Evolutionary conservation across 2,113 vertebrate species (phyloP), one percentile per base, ranked within the genome.

Genomic region (Hippolais icterina): DNA sequence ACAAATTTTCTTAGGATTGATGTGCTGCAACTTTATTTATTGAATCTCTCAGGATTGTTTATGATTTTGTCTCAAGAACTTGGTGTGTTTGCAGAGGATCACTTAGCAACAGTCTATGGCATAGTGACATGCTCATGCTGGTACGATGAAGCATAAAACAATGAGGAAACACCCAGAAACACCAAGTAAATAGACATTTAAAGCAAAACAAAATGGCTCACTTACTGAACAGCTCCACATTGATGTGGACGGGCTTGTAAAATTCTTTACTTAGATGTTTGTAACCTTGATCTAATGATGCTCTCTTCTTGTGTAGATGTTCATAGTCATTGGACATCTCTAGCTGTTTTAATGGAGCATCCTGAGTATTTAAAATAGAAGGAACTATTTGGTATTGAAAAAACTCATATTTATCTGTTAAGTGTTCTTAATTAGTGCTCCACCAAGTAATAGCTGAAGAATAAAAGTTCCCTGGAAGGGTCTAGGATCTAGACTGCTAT

Each of bases 21-120:
- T 93, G 31, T 91, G 61, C 93, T 97, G 28, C 83, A 89, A 89
- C 66, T 97, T 59, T 97, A 95, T 98, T 97, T 98, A 97, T 97
- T 97, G 95, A 97, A 91, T 86, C 68, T 95, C 66, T 96, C 95
- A 93, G 65, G 37, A 52, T 83, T 97, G 96, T 97, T 97, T 98
- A 96, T 96, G 87, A 69, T 86, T 88, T 92, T 25, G 50, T 91
- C 89, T 94, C 56, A 87, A 86, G 92, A 96, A 79, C 92, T 96
- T 92, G 28, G 85, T 28, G 15, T 97, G 92, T 97, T 98, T 98
- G 93, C 60, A 78, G 92, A 69, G 35, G 88, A 96, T 97, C 93
- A 61, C 89, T 84, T 57, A 91, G 97, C 66, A 95, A 97, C 69
- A 93, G 24, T 81, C 61, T 56, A 31, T 90, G 71, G 63, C 52